Conservation (phyloP, 2,113 vertebrate species). For the Pseudopodoces humilis region DNA sequence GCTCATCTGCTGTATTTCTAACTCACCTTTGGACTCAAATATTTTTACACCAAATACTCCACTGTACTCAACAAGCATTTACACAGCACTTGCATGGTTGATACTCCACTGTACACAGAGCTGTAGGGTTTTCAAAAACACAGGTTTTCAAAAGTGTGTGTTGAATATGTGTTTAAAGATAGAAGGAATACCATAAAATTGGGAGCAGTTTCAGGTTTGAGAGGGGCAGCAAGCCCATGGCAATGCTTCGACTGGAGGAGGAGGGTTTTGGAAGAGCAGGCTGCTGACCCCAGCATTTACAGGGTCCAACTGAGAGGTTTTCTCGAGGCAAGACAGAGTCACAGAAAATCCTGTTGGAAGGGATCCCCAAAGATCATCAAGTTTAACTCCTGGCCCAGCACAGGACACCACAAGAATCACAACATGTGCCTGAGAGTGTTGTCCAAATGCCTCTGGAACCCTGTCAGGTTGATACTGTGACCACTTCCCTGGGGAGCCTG, state of each 20-base stretch:
- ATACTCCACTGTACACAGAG: neutral
- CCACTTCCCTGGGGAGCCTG: neutral
- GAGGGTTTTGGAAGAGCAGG: neutral
- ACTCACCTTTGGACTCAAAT: constrained; percentile 27
- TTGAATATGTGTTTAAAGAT: neutral
- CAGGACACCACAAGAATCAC: neutral
- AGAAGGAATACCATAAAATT: neutral
- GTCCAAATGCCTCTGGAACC: neutral
- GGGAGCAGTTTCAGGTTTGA: neutral
- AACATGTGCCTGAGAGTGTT: neutral
- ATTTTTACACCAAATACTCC: constrained; percentile 9
- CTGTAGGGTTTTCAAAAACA: neutral
- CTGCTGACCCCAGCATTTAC: neutral
- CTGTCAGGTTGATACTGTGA: neutral
- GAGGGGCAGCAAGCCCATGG: neutral
- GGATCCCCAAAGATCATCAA: neutral
- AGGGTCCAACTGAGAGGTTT: neutral
- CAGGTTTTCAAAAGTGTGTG: neutral
- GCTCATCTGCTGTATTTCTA: neutral
- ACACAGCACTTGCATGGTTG: neutral
- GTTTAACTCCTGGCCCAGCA: neutral
- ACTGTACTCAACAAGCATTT: neutral
- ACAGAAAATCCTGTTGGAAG: neutral
- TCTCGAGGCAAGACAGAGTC: neutral
- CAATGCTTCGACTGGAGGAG: neutral